Evolutionary conservation across 2,113 vertebrate genomes (phyloP).

Genomic region (Salminus brasiliensis): DNA sequence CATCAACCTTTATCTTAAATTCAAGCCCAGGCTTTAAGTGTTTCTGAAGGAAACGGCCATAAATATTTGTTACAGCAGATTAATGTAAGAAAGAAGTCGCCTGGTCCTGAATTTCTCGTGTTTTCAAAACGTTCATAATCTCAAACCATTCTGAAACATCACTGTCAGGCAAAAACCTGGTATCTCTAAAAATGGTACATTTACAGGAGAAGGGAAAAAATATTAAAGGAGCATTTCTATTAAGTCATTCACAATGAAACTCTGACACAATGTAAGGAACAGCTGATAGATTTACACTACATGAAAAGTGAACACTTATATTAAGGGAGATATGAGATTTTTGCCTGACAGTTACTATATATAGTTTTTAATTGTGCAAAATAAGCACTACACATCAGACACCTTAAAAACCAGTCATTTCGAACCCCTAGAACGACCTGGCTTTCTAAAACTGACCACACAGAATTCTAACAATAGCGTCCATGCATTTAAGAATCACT

Average conservation of each 20-base stretch:
- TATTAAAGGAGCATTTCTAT: too few species aligned
- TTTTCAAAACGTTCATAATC: neutral
- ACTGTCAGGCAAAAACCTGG: too few species aligned
- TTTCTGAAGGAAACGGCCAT: neutral
- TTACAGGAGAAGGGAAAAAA: too few species aligned
- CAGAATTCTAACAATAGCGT: constrained; percentile 29
- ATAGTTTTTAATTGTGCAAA: constrained; percentile 43
- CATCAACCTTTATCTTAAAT: neutral
- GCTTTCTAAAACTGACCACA: constrained; percentile 8
- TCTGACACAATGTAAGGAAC: too few species aligned
- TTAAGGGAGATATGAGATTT: too few species aligned
- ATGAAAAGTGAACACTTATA: too few species aligned
- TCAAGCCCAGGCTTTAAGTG: neutral
- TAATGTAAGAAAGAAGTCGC: neutral
- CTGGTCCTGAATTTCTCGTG: neutral
- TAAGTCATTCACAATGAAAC: too few species aligned
- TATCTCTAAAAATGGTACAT: too few species aligned
- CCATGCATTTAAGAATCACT: constrained; percentile 42
- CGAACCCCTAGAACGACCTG: constrained; percentile 1
- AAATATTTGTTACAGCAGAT: neutral
- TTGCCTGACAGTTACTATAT: too few species aligned
- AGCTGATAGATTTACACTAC: too few species aligned
- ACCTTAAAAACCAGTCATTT: neutral
- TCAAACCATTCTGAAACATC: neutral
- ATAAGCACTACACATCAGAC: constrained; percentile 7